Evolutionary conservation across 1,140 invertebrate genomes (phyloP).

Genomic region (Battus philenor): DNA sequence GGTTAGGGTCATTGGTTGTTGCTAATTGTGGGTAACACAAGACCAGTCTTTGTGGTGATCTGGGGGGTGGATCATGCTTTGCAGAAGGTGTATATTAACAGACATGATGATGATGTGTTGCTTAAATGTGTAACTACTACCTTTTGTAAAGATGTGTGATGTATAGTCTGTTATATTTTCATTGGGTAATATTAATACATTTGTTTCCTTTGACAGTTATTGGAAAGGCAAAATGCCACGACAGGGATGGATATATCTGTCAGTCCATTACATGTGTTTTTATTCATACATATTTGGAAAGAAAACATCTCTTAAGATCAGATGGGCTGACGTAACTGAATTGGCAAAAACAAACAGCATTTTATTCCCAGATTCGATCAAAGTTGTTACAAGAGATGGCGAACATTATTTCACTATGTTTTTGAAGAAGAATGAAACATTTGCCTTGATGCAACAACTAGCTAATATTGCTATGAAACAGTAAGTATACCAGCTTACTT

Average conservation of each 20-base stretch:
- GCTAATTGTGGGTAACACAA: too few species aligned
- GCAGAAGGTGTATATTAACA: too few species aligned
- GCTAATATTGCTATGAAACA: slow-evolving; percentile 98
- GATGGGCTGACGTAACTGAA: slow-evolving; percentile 88
- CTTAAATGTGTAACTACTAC: too few species aligned
- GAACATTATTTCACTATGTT: slow-evolving; percentile 95
- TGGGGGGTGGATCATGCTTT: too few species aligned
- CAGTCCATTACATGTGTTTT: slow-evolving; percentile 96
- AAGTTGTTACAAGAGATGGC: slow-evolving; percentile 87
- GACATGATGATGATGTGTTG: too few species aligned
- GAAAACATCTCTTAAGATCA: slow-evolving; percentile 91
- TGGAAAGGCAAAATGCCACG: slow-evolving; percentile 94
- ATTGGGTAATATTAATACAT: too few species aligned
- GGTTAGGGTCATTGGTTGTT: too few species aligned
- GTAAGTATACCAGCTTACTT: too few species aligned
- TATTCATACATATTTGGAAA: slow-evolving; percentile 95
- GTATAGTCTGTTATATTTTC: too few species aligned
- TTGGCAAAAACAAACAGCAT: slow-evolving; percentile 86
- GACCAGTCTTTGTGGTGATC: too few species aligned
- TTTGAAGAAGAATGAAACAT: slow-evolving; percentile 92
- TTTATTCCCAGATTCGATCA: slow-evolving; percentile 91
- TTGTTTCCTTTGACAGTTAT: slow-evolving; percentile 79
- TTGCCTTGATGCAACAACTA: slow-evolving; percentile 94
- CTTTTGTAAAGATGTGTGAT: too few species aligned
- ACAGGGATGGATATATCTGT: slow-evolving; percentile 97